Base-by-base conservation (phyloP, 2,888 invertebrate species). In the Nymphalis c-album region DNA sequence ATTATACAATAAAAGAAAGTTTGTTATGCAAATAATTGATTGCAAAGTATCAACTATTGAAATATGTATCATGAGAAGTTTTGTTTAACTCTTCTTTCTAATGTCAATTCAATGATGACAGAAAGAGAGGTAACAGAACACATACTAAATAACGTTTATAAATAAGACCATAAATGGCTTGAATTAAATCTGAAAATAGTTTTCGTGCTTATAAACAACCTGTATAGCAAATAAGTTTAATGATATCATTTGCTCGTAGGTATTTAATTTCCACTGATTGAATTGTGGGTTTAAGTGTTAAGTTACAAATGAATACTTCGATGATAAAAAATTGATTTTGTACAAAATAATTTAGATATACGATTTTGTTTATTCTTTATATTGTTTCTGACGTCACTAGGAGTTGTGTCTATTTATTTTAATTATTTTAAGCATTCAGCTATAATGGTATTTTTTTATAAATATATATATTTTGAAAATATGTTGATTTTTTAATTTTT, bases 311-410 rank as follows among this genome's bases (percentile, higher is more conserved):
- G 26, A 13, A 35, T 18, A 40, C n/a, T 18, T 40, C 5, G 57
- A 57, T 18, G 8, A 20, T 35, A 40, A 18, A 18, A 57, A 40
- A 57, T 57, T 40, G 16, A n/a, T 57, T 48, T 50, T 64, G 63
- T 64, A 64, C 63, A 64, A 58, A 64, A 58, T 58, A 57, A 26
- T 47, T 6, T 63, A 57, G 26, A 17, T 55, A 26, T 55, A 6
- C 26, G 6, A 55, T 26, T 7, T 31, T 35, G 0, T 47, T n/a
- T 47, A n/a, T 48, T 48, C 7, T n/a, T 17, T 17, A 18, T 48
- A 31, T 31, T 6, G 1, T 31, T 7, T 55, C 4, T 18, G 17
- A 18, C 10, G 18, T 40, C 2, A 35, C 5, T 35, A 31, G 18
- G n/a, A 31, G 16, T 31, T 22, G 26, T 57, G 40, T 40, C 18